Percentiles rank a stretch among this genome's conserved stretches.
Conservation (phyloP, 2,888 invertebrate species). For the Pecten maximus region DNA sequence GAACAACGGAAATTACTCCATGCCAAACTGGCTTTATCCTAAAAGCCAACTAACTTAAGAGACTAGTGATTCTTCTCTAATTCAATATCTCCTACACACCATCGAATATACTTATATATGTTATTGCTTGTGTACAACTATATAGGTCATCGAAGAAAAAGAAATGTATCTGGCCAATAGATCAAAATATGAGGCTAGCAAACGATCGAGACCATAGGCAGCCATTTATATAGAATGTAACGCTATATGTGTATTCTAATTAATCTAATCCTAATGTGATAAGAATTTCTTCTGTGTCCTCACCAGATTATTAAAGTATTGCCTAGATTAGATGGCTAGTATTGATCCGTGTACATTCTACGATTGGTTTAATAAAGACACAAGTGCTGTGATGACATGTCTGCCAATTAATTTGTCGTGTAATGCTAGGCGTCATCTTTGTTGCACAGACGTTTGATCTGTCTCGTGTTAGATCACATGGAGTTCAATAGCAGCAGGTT, state of each 20-base stretch:
- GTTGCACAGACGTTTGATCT: not conserved
- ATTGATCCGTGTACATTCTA: not conserved
- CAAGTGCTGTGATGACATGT: not conserved
- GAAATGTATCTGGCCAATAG: not conserved
- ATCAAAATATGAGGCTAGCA: not conserved
- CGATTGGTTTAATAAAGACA: slow-evolving; percentile 2
- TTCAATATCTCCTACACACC: no score
- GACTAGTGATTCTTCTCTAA: no score
- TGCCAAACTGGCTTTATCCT: no score
- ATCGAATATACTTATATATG: no score
- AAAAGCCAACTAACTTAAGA: no score
- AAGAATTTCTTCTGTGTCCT: not conserved
- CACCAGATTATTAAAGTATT: not conserved
- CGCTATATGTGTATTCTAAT: not conserved
- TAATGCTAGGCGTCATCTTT: not conserved
- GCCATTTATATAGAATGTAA: not conserved
- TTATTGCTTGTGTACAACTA: no score
- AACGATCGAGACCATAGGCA: not conserved
- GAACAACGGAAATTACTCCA: no score
- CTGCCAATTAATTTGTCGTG: not conserved
- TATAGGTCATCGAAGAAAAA: no score
- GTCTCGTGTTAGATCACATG: not conserved
- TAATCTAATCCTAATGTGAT: not conserved
- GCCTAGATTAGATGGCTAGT: not conserved
- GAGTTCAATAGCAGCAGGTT: not conserved